Conservation (phyloP, 2,797 vertebrate species). For the Prunella strophiata region DNA sequence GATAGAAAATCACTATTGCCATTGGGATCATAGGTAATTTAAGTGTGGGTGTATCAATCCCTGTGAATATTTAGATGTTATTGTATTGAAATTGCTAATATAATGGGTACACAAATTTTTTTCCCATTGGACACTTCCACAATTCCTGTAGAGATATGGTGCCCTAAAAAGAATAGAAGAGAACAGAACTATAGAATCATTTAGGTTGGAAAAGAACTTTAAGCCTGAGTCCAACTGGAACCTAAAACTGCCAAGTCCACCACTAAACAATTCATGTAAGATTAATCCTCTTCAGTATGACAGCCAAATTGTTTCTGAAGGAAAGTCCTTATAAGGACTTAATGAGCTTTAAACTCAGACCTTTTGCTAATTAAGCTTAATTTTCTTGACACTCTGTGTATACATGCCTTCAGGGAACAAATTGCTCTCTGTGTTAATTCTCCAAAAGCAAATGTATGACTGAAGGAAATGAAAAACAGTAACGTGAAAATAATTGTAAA, state of each 20-base stretch:
- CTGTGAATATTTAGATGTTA: not conserved
- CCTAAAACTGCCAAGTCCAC: not conserved
- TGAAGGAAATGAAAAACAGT: not conserved
- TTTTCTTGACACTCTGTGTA: not conserved
- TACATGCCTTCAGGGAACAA: not conserved
- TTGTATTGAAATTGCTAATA: not conserved
- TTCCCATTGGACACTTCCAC: fast-evolving
- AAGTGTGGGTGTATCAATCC: not conserved
- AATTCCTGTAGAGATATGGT: not conserved
- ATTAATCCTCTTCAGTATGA: not conserved
- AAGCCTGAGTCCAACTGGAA: not conserved
- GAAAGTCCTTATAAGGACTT: not conserved
- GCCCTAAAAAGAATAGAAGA: not conserved
- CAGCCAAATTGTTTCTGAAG: not conserved
- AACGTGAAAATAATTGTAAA: not conserved
- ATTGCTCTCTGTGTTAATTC: not conserved
- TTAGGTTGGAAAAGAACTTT: not conserved
- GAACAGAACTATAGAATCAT: not conserved
- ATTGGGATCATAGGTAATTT: not conserved
- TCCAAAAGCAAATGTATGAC: not conserved
- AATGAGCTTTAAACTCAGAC: conserved; percentile 8
- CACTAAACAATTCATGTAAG: not conserved
- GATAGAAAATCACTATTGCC: not conserved
- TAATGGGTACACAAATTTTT: not conserved
- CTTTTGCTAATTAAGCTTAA: conserved; percentile 26